Conservation (phyloP, 2,888 invertebrate species). For the Metallyticus violacea region DNA sequence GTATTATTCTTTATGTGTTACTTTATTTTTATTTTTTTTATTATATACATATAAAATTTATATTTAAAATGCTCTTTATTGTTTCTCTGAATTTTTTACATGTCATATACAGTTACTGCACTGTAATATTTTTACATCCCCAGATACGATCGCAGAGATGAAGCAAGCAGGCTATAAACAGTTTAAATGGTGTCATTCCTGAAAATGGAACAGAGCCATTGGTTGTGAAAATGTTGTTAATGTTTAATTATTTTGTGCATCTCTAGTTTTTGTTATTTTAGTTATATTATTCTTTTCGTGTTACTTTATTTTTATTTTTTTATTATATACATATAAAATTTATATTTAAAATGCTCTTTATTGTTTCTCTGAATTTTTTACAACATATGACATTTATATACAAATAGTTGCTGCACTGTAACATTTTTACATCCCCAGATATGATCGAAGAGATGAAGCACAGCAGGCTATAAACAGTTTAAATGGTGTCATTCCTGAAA, state of each 20-base stretch:
- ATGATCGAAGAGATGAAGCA: slow-evolving; percentile 83
- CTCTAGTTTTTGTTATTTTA: no score
- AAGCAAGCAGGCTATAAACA: slow-evolving; percentile 85
- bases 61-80: no score
- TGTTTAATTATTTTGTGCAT: no score
- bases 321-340: no score
- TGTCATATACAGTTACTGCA: no score
- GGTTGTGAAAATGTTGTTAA: slow-evolving; percentile 79
- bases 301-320: no score
- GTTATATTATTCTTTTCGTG: no score
- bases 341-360: no score
- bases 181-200: slow-evolving; percentile 79
- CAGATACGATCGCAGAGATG: slow-evolving; percentile 82
- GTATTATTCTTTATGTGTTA: no score
- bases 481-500: slow-evolving; percentile 81
- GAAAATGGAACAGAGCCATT: slow-evolving; percentile 82
- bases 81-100: no score
- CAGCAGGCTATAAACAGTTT: slow-evolving; percentile 83
- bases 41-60: no score
- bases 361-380: background rate
- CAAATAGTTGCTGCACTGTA: background rate
- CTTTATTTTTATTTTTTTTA: no score
- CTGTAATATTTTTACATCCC: background rate
- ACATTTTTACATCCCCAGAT: slow-evolving; percentile 52
- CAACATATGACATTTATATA: background rate